Evolutionary conservation across 2,113 vertebrate species (phyloP).

Genomic region (Castor canadensis): DNA sequence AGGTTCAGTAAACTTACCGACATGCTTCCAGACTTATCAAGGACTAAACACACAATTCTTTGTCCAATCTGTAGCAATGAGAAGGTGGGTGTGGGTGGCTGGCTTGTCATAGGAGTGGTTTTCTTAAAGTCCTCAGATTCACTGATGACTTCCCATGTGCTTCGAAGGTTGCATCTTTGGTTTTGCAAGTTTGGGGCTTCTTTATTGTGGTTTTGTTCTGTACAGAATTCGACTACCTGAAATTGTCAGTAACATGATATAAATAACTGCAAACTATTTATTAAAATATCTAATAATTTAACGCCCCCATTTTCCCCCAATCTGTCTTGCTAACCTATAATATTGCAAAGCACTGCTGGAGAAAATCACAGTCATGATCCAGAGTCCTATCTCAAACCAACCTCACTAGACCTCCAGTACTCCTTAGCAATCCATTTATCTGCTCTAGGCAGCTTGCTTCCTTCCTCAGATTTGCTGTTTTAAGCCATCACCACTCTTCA

Average conservation of each 20-base stretch:
- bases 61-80: slow-evolving; percentile 74
- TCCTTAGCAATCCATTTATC: not conserved
- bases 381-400: not conserved
- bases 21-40: slow-evolving; percentile 85
- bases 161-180: slow-evolving; percentile 78
- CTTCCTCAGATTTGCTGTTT: not conserved
- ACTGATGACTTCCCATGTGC: slow-evolving; percentile 82
- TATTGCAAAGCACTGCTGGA: not conserved
- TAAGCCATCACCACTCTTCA: not conserved
- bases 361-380: not conserved
- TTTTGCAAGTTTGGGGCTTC: slow-evolving; percentile 84
- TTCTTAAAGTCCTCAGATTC: slow-evolving; percentile 78
- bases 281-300: not conserved
- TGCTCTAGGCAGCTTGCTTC: not conserved
- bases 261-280: not conserved
- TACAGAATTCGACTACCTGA: slow-evolving; percentile 83
- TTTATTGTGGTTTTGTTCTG: slow-evolving; percentile 78
- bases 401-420: not conserved
- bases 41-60: slow-evolving; percentile 82
- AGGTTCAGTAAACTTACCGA: slow-evolving; percentile 55
- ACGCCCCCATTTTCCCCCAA: not conserved
- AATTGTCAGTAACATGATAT: slow-evolving; percentile 56
- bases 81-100: slow-evolving; percentile 71
- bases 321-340: not conserved
- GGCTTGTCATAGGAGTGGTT: slow-evolving; percentile 55